Conservation (phyloP, 2,113 vertebrate species). For the Vimba vimba region DNA sequence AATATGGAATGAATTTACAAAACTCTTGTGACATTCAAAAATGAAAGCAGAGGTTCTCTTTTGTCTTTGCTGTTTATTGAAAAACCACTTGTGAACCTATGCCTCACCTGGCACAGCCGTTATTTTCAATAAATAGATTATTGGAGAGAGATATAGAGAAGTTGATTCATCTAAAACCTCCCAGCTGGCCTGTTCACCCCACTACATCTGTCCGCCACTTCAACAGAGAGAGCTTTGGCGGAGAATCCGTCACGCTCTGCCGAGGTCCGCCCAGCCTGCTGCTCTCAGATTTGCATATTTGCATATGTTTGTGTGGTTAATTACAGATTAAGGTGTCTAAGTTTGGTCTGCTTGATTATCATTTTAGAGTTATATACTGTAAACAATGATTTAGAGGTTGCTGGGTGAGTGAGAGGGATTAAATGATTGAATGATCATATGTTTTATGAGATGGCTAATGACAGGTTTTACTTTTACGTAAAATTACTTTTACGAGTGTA, state of each 20-base stretch:
- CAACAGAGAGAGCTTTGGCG: slow-evolving; percentile 27
- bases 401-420: slow-evolving; percentile 27
- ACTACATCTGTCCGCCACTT: slow-evolving; percentile 54
- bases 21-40: not conserved
- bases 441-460: not conserved
- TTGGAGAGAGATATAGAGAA: slow-evolving; percentile 26
- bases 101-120: slow-evolving; percentile 26
- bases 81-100: not conserved
- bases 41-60: not conserved
- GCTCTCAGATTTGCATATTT: slow-evolving; percentile 61
- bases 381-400: slow-evolving; percentile 46
- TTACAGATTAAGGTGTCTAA: slow-evolving; percentile 59
- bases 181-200: slow-evolving; percentile 50
- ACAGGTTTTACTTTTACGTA: not conserved
- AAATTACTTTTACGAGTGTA: too few species aligned
- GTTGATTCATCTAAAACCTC: slow-evolving; percentile 59
- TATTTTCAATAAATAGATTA: slow-evolving; percentile 50
- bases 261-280: slow-evolving; percentile 42
- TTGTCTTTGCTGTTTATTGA: slow-evolving; percentile 16
- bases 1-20: slow-evolving; percentile 11
- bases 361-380: slow-evolving; percentile 48
- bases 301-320: slow-evolving; percentile 65
- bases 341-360: slow-evolving; percentile 54
- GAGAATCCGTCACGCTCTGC: slow-evolving; percentile 52
- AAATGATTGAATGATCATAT: not conserved